phyloP scores from a whole-genome alignment of 37 sponge, comb jelly and placozoan genomes.

The Hexactinellida sp. region DNA sequence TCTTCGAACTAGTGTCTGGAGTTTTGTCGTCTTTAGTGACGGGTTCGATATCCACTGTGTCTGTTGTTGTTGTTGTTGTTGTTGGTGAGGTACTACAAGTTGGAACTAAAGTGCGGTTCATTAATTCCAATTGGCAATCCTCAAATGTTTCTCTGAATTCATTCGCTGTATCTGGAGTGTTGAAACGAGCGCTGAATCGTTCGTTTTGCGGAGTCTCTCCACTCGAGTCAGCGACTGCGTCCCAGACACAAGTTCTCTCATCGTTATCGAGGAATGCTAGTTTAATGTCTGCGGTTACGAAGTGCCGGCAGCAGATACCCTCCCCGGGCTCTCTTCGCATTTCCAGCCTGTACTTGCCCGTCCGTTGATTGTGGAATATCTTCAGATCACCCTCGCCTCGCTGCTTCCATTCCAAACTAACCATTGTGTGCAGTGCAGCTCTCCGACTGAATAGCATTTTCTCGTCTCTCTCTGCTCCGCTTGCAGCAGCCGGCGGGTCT shows the following conservation, averaged over 20 bases:
- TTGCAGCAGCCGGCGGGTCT: slow-evolving; percentile 34
- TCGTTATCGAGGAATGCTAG: slow-evolving; percentile 30
- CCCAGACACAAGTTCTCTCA: slow-evolving; percentile 64
- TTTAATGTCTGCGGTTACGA: slow-evolving; percentile 55
- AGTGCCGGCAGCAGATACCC: slow-evolving; percentile 85
- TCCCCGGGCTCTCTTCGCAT: slow-evolving; percentile 82
- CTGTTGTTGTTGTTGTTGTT: background rate
- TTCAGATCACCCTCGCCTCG: slow-evolving; percentile 75
- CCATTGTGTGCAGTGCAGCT: slow-evolving; percentile 71
- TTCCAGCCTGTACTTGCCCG: slow-evolving; percentile 43
- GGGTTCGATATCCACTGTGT: background rate
- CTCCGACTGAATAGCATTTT: slow-evolving; percentile 49
- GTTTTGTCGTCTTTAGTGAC: background rate
- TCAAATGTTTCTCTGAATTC: slow-evolving; percentile 56
- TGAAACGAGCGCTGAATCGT: slow-evolving; percentile 55
- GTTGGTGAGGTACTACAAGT: background rate
- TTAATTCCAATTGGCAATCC: background rate
- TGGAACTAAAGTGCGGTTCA: background rate
- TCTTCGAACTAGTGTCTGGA: background rate
- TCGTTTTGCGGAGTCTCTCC: slow-evolving; percentile 58
- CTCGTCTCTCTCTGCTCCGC: slow-evolving; percentile 71
- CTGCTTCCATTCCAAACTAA: slow-evolving; percentile 62
- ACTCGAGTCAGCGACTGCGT: slow-evolving; percentile 48
- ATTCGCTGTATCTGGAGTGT: slow-evolving; percentile 42
- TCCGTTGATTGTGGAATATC: slow-evolving; percentile 43